Conservation (phyloP, 2,888 invertebrate species). For the Esperia sulphurella region DNA sequence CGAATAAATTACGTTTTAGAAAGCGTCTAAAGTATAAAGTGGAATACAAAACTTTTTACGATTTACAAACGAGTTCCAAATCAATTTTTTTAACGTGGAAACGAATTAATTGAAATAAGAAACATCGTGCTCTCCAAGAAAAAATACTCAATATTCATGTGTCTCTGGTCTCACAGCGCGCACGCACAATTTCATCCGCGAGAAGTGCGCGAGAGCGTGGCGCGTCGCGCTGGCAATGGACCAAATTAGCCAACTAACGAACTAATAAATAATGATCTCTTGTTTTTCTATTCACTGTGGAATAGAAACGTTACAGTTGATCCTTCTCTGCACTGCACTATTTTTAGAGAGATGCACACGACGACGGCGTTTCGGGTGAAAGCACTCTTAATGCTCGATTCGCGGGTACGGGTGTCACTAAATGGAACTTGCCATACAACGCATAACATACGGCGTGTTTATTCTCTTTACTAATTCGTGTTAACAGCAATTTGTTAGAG, state of each 20-base stretch:
- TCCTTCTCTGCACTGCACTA: constrained; percentile 59
- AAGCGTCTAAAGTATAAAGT: constrained; percentile 7
- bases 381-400: constrained; percentile 71
- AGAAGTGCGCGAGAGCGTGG: constrained; percentile 71
- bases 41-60: constrained; percentile 2
- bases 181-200: constrained; percentile 70
- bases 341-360: constrained; percentile 71
- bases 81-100: constrained; percentile 1
- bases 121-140: constrained; percentile 28
- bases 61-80: neutral
- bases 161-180: constrained; percentile 27
- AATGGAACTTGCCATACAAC: constrained; percentile 36
- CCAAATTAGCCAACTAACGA: constrained; percentile 78
- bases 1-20: constrained; percentile 54
- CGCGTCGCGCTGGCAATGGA: constrained; percentile 62
- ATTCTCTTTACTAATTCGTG: constrained; percentile 61
- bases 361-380: constrained; percentile 74
- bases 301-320: constrained; percentile 72
- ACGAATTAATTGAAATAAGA: constrained; percentile 3
- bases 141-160: constrained; percentile 48
- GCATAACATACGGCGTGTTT: constrained; percentile 53
- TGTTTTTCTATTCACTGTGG: constrained; percentile 75
- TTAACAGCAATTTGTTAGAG: constrained; percentile 70
- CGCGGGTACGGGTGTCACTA: constrained; percentile 59
- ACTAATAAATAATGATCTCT: constrained; percentile 79